A percentile compares a stretch with the other conserved stretches of the same genome.
These are phyloP conservation scores for Melanotaenia trifasciata DNA, from an alignment of 2,797 vertebrate genomes.

Conservation along the genomic window DNA sequence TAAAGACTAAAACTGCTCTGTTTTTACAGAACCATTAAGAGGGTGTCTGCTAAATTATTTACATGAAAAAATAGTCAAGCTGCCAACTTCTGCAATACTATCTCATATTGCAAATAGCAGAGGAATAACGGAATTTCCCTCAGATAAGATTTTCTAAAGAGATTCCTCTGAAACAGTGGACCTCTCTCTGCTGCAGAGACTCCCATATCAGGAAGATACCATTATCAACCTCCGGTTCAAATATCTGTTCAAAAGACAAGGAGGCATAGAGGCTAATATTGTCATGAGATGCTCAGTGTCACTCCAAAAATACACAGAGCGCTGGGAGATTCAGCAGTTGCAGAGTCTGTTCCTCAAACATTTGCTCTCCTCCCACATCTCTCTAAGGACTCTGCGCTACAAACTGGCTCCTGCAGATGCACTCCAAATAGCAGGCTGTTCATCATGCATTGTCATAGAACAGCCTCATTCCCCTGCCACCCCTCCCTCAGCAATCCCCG, in stretches of 20 bases:
- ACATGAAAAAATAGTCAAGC: conserved; percentile 71
- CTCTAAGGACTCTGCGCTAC: conserved; percentile 69
- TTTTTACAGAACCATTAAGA: conserved; percentile 15
- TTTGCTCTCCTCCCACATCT: conserved; percentile 77
- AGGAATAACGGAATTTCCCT: conserved; percentile 70
- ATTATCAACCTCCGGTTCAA: conserved; percentile 65
- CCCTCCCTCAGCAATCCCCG: conserved; percentile 17
- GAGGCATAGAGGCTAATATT: conserved; percentile 73
- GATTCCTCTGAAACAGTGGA: conserved; percentile 65
- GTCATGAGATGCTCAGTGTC: conserved; percentile 75
- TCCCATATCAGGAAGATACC: conserved; percentile 67
- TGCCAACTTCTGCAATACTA: conserved; percentile 67
- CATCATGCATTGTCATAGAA: conserved; percentile 80
- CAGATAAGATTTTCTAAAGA: conserved; percentile 67
- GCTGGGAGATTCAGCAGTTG: conserved; percentile 66
- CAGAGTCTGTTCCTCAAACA: conserved; percentile 76
- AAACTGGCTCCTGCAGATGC: conserved; percentile 75
- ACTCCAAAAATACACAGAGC: conserved; percentile 66
- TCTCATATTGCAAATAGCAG: conserved; percentile 53
- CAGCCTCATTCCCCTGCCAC: conserved; percentile 53
- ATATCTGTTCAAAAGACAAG: conserved; percentile 71
- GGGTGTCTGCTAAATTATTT: conserved; percentile 60
- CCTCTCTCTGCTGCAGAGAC: conserved; percentile 61
- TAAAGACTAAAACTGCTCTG: conserved; percentile 8
- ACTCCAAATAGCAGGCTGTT: conserved; percentile 81